A percentile compares a stretch with the other conserved stretches of the same genome.
These are phyloP conservation scores for Aricia artaxerxes DNA, from an alignment of 2,888 invertebrate species.

Conservation along the genomic window DNA sequence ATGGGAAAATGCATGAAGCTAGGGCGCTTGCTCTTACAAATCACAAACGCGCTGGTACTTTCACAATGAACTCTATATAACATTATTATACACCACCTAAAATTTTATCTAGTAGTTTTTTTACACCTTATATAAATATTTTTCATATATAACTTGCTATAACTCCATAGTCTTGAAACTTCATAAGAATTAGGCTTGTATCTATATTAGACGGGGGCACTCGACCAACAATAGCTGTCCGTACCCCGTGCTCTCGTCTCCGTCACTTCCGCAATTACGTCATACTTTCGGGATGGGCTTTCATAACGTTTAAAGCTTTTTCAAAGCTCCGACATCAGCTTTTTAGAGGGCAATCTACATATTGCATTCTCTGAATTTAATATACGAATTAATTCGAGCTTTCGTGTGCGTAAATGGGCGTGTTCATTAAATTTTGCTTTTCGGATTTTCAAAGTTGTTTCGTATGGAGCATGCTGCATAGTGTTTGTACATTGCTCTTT, in stretches of 20 bases:
- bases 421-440: conserved; percentile 5
- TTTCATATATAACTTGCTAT: too few relatives aligned
- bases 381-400: conserved; percentile 1
- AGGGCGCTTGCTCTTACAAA: too few relatives aligned
- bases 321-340: conserved; percentile 22
- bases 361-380: conserved; percentile 25
- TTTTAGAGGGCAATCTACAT: conserved; percentile 25
- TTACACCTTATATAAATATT: too few relatives aligned
- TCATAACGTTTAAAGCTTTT: conserved; percentile 30
- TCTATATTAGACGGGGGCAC: neutral
- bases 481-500: neutral
- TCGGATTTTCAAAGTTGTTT: neutral
- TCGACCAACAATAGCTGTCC: conserved; percentile 15
- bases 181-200: neutral
- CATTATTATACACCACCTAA: too few relatives aligned
- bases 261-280: conserved; percentile 27
- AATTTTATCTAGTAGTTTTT: too few relatives aligned
- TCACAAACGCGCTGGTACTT: too few relatives aligned
- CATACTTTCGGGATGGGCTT: conserved; percentile 27
- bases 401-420: neutral
- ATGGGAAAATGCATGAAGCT: too few relatives aligned
- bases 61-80: too few relatives aligned
- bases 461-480: neutral
- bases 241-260: conserved; percentile 18
- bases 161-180: too few relatives aligned